A percentile compares a stretch with the other conserved stretches of the same genome.
phyloP scores from a whole-genome alignment of 2,113 vertebrate genomes.

The Fulmarus glacialis region DNA sequence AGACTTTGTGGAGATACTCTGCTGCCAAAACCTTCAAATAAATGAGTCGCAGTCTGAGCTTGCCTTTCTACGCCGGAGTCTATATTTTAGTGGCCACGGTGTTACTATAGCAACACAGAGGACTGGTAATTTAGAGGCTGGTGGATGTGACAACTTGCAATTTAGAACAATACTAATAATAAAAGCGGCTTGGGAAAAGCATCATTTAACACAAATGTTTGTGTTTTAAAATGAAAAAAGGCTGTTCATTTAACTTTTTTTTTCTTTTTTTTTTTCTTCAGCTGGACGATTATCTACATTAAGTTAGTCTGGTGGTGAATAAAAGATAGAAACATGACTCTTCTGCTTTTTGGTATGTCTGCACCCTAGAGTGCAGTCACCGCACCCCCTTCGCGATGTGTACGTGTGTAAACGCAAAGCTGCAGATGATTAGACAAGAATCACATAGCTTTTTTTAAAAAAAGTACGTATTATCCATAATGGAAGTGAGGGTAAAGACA shows the following conservation, averaged over 20 bases:
- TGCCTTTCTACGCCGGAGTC: neutral
- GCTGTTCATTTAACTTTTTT: neutral
- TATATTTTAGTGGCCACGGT: constrained; percentile 46
- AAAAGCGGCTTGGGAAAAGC: constrained; percentile 11
- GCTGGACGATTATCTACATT: neutral
- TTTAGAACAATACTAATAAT: constrained; percentile 45
- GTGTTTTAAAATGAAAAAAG: neutral
- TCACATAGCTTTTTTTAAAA: neutral
- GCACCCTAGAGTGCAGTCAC: neutral
- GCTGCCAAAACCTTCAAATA: constrained; percentile 56
- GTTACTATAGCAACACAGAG: constrained; percentile 55
- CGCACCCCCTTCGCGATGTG: neutral
- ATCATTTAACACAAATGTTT: neutral
- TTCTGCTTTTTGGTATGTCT: neutral
- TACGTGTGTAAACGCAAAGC: neutral
- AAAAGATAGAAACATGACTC: neutral
- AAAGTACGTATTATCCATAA: neutral
- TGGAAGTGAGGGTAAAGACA: neutral
- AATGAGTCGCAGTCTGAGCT: constrained; percentile 24
- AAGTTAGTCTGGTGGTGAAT: neutral
- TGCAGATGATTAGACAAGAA: neutral
- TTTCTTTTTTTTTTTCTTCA: neutral
- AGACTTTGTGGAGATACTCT: neutral
- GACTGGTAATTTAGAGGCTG: constrained; percentile 35
- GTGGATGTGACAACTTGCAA: constrained; percentile 61